Evolutionary conservation across 2,888 invertebrate species (phyloP).

Genomic region (Papilio demoleus): DNA sequence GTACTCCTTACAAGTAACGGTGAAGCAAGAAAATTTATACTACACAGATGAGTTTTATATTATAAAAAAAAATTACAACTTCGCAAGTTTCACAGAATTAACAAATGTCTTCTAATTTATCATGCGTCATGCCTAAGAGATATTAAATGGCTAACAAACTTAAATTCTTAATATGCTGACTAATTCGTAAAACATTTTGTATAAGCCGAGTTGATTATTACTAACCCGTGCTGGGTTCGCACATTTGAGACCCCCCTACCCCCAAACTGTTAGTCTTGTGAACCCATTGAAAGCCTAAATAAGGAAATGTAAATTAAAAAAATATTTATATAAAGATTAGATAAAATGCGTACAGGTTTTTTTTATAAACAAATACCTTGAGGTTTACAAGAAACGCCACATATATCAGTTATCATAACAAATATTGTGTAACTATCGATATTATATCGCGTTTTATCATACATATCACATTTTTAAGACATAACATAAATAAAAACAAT

Average conservation of each 20-base stretch:
- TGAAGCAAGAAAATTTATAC: background rate
- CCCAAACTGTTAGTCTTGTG: no score
- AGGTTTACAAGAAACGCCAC: constrained; percentile 1
- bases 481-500: constrained; percentile 3
- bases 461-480: background rate
- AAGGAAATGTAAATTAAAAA: no score
- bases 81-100: background rate
- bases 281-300: no score
- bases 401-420: constrained; percentile 22
- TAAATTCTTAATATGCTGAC: background rate
- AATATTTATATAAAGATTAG: background rate
- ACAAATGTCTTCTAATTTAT: background rate
- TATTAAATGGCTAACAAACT: background rate
- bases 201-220: background rate
- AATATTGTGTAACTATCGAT: constrained; percentile 20
- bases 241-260: no score
- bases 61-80: background rate
- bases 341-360: background rate
- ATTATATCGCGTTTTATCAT: constrained; percentile 10
- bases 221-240: no score
- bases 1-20: background rate
- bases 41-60: background rate
- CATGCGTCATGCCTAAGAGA: background rate
- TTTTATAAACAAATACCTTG: background rate
- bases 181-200: background rate